These are phyloP conservation scores for Galleria mellonella DNA, from an alignment of 1,140 invertebrate species.

Conservation along the genomic window DNA sequence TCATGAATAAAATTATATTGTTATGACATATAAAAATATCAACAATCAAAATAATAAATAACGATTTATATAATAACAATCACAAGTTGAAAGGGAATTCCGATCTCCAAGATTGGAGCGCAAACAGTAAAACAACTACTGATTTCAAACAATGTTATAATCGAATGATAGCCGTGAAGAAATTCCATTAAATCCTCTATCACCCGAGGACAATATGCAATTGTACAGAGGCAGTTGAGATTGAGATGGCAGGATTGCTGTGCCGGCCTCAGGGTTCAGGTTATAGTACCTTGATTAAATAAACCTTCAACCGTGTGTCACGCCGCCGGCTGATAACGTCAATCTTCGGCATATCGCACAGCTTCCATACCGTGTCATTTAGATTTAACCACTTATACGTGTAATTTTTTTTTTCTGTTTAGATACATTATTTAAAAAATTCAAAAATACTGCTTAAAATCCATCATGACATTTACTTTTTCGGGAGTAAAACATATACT, in stretches of 20 bases:
- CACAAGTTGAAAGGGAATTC: no score
- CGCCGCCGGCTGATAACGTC: conserved; percentile 42
- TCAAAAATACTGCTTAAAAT: no score
- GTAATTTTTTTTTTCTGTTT: no score
- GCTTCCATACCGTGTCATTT: conserved; percentile 22
- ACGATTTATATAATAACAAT: no score
- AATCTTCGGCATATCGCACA: conserved; percentile 47
- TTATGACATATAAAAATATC: no score
- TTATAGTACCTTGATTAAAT: conserved; percentile 61
- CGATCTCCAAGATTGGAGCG: conserved; percentile 6
- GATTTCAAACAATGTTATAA: conserved; percentile 31
- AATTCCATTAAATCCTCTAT: conserved; percentile 62
- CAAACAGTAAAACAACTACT: conserved; percentile 45
- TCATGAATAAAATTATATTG: no score
- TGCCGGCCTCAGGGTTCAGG: conserved; percentile 23
- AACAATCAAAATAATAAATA: no score
- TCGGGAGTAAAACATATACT: no score
- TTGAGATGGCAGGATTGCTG: conserved; percentile 60
- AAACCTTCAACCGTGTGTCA: conserved; percentile 61
- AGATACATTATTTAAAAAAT: no score
- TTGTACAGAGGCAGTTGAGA: conserved; percentile 53
- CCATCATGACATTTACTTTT: no score
- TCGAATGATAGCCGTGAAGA: conserved; percentile 34
- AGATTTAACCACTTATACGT: conserved; percentile 17
- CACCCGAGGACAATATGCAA: conserved; percentile 54